Percentiles rank a stretch among this genome's conserved stretches.
Evolutionary conservation across 1,140 invertebrate species (phyloP).

Genomic region (Maconellicoccus hirsutus): DNA sequence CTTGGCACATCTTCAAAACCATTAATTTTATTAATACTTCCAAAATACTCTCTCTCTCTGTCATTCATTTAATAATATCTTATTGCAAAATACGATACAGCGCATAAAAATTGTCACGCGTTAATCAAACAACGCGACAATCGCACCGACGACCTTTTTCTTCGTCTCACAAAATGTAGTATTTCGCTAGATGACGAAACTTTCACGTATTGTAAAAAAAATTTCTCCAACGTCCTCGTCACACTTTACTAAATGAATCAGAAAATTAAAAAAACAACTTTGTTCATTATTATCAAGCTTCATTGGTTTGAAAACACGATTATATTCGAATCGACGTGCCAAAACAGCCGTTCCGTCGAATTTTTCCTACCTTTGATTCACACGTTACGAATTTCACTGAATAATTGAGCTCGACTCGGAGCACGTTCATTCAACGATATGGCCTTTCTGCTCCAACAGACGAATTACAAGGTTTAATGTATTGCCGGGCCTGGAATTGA

Average conservation of each 20-base stretch:
- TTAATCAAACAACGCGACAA: neutral
- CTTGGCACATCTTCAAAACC: conserved; percentile 1
- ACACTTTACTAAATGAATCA: neutral
- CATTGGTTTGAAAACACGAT: neutral
- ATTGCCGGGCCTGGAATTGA: too few relatives aligned
- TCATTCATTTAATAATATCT: neutral
- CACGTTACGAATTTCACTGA: too few relatives aligned
- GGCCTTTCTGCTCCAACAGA: too few relatives aligned
- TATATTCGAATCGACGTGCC: neutral
- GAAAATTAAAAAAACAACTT: conserved; percentile 10
- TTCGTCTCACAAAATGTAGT: too few relatives aligned
- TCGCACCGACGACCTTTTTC: neutral
- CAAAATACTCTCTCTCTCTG: neutral
- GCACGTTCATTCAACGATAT: too few relatives aligned
- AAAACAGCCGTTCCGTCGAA: neutral
- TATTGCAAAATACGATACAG: neutral
- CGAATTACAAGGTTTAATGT: too few relatives aligned
- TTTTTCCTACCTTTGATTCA: too few relatives aligned
- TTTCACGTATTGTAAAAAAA: neutral
- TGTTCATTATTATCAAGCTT: neutral
- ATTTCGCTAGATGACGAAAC: neutral
- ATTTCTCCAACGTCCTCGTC: neutral
- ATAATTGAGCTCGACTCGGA: too few relatives aligned
- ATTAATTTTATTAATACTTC: conserved; percentile 10
- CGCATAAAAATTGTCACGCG: neutral